Percentiles rank a stretch among this genome's conserved stretches.
These are phyloP conservation scores for Apeltes quadracus DNA, from an alignment of 2,113 vertebrate species.

Conservation along the genomic window DNA sequence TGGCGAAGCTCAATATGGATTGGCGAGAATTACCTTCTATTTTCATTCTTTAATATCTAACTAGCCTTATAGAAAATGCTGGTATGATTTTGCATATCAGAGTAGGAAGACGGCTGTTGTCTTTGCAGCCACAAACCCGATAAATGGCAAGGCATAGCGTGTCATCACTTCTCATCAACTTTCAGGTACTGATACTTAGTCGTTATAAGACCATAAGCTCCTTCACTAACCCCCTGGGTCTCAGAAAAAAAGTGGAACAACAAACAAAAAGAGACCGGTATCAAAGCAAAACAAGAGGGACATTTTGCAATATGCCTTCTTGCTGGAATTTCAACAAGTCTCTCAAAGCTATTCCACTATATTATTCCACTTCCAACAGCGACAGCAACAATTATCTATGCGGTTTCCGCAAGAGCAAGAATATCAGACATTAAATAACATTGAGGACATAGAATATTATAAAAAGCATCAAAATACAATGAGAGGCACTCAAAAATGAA, in stretches of 20 bases:
- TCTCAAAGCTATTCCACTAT: neutral
- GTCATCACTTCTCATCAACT: neutral
- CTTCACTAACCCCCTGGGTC: neutral
- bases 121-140: neutral
- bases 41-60: neutral
- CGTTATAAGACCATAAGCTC: neutral
- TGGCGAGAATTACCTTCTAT: neutral
- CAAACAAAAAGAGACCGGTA: neutral
- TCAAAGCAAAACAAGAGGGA: neutral
- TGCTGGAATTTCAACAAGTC: neutral
- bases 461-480: neutral
- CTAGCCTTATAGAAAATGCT: neutral
- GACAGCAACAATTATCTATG: neutral
- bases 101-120: neutral
- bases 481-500: neutral
- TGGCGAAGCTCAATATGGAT: neutral
- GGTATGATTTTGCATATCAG: neutral
- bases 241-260: neutral
- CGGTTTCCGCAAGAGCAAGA: neutral
- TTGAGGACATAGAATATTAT: neutral
- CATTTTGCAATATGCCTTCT: neutral
- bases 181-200: neutral
- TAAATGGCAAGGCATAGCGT: neutral
- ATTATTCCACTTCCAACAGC: neutral
- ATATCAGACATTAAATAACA: slow-evolving; percentile 5